Evolutionary conservation across 2,888 invertebrate species (phyloP).

Genomic region (Papilio protenor): DNA sequence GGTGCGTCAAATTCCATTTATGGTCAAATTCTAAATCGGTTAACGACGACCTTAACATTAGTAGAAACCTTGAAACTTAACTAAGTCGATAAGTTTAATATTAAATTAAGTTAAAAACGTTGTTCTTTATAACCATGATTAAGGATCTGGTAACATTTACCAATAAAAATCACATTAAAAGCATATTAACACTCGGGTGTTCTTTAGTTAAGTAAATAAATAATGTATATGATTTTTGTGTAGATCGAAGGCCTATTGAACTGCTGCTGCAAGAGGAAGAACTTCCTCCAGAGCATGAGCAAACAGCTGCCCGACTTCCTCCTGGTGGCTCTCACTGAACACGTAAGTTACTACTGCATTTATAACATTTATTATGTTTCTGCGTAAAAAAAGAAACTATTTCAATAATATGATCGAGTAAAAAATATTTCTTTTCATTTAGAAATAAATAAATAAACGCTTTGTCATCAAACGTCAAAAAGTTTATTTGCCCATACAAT

Average conservation of each 20-base stretch:
- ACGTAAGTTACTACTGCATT: conserved; percentile 66
- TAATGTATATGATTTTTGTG: conserved; percentile 47
- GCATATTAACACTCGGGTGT: not conserved
- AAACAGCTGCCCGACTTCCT: conserved; percentile 89
- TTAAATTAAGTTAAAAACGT: conserved; percentile 25
- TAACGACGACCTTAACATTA: conserved; percentile 1
- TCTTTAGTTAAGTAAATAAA: not conserved
- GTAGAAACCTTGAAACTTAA: conserved; percentile 21
- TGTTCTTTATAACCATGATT: not conserved
- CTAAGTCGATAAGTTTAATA: conserved; percentile 7
- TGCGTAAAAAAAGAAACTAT: not conserved
- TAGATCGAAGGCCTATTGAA: conserved; percentile 85
- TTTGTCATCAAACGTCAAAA: too few relatives aligned
- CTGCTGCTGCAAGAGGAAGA: conserved; percentile 90
- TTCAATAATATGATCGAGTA: too few relatives aligned
- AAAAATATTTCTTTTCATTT: not conserved
- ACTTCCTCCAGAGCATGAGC: conserved; percentile 87
- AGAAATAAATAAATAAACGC: too few relatives aligned
- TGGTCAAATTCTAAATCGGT: conserved; percentile 22
- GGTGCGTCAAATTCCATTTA: not conserved
- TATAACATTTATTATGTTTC: too few relatives aligned
- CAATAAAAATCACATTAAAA: not conserved
- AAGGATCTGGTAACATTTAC: not conserved
- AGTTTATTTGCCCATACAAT: not conserved
- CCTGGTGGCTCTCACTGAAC: conserved; percentile 88